Evolutionary conservation across 2,888 invertebrate genomes (phyloP), one percentile per base, ranked within the genome.

Genomic region (Drosophila helvetica): DNA sequence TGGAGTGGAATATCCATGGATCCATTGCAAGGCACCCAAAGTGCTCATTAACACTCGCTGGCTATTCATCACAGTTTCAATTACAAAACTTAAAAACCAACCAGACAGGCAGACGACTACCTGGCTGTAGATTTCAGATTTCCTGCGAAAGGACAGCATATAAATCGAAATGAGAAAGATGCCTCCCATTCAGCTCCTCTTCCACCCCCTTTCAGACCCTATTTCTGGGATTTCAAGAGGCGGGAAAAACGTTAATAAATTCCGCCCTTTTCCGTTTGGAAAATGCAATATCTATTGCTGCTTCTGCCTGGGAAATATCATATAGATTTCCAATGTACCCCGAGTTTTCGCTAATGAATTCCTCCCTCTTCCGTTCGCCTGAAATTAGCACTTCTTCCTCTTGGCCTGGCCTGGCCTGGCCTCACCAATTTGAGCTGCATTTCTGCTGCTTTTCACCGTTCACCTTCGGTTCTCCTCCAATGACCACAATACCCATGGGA

Each of bases 11-110:
- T 81, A 69, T 59, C 61, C 61, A 51, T 50, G 27, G 27, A 7
- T 25, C 46, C 38, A 30, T 22, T 43, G 57, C 53, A 53, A 8
- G 52, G 17, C 45, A 38, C 50, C 76, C 71, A 59, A 75, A 77
- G 47, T 72, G 65, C 76, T 79, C 78, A 87, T 84, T 87, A 87
- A 78, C 87, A 87, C 82, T 78, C 74, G 51, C 66, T 54, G 71
- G 57, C 77, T 74, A 86, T 84, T 80, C 79, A 86, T 84, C 86
- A 79, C 57, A 72, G 66, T 71, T 84, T 86, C 86, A 86, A 84
- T 84, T 84, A 74, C 62, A 72, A 56, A 50, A 46, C 47, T 8
- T 27, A 8, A 7, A 22, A 50, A 33, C 33, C 4, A 15, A 15
- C 50, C 63, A 66, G 65, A 66, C 66, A 43, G 54, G 19, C 43